Evolutionary conservation across 2,113 vertebrate genomes (phyloP), one percentile per base, ranked within the genome.

Genomic region (Eretmochelys imbricata): DNA sequence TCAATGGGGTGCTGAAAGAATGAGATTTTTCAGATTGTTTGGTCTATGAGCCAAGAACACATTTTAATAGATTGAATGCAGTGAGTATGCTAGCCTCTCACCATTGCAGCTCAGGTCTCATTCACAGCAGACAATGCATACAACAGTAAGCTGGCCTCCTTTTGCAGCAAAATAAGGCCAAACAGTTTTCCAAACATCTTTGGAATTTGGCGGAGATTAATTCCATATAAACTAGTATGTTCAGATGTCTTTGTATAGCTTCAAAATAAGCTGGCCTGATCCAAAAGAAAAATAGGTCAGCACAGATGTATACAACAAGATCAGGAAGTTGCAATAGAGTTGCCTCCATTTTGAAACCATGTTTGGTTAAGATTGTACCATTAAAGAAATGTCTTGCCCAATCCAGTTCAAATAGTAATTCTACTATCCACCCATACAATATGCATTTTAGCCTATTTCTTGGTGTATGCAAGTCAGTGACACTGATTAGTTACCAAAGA

Each of bases 121-220:
- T 91, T 97, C 38, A 80, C 85, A 90, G 78, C 91, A 95, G 49
- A 7, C 80, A 1, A 93, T 89, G 95, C 95, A 93, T 89, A 87
- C 89, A 78, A 86, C 62, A 7, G 10, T 0, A 89, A 93, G 87
- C 6, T 95, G 91, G 91, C 94, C 96, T 92, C 93, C 76, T 95
- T 96, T 88, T 9, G 93, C 93, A 95, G 90, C 69, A 89, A 97
- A 97, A 96, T 80, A 91, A 96, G 93, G 94, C 94, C 95, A 96
- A 95, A 95, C 85, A 89, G 89, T 91, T 96, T 93, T 90, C 93
- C 93, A 97, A 95, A 87, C 95, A 94, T 88, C 96, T 97, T 95
- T 96, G 95, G 96, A 97, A 97, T 97, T 95, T 92, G 94, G 95
- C 13, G 25, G 55, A 96, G 95, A 97, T 95, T 95, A 93, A 94